phyloP scores from a whole-genome alignment of 2,797 vertebrate genomes.

The Psittacula echo region DNA sequence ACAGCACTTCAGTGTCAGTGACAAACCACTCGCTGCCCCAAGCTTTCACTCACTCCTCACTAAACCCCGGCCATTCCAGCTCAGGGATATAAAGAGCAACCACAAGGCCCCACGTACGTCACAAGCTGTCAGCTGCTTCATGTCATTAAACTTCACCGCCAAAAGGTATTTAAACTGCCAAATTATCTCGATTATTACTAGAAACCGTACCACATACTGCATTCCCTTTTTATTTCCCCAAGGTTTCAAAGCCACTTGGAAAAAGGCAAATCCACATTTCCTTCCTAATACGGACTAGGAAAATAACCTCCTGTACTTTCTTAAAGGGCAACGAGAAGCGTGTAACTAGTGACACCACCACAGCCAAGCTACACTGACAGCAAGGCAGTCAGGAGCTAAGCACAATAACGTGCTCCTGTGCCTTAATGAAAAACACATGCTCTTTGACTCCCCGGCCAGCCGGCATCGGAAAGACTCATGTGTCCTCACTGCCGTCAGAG shows the following conservation, averaged over 20 bases:
- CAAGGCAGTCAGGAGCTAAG: background rate
- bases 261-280: background rate
- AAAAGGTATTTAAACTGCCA: background rate
- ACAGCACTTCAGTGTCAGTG: background rate
- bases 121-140: background rate
- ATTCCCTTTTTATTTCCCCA: background rate
- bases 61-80: background rate
- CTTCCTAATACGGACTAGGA: background rate
- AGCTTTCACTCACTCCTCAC: background rate
- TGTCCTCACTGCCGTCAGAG: background rate
- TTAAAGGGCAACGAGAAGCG: fast-evolving
- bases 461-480: fast-evolving
- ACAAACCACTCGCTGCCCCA: background rate
- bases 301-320: background rate
- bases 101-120: fast-evolving
- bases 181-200: background rate
- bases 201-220: fast-evolving
- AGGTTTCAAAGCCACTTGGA: background rate
- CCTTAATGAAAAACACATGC: background rate
- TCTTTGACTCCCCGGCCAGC: background rate
- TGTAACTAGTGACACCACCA: fast-evolving
- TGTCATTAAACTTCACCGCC: background rate
- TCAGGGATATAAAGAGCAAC: background rate
- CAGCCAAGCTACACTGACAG: background rate
- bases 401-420: background rate